Base-by-base conservation (phyloP, 1,140 invertebrate species). In the Tetranychus cinnabarinus region DNA sequence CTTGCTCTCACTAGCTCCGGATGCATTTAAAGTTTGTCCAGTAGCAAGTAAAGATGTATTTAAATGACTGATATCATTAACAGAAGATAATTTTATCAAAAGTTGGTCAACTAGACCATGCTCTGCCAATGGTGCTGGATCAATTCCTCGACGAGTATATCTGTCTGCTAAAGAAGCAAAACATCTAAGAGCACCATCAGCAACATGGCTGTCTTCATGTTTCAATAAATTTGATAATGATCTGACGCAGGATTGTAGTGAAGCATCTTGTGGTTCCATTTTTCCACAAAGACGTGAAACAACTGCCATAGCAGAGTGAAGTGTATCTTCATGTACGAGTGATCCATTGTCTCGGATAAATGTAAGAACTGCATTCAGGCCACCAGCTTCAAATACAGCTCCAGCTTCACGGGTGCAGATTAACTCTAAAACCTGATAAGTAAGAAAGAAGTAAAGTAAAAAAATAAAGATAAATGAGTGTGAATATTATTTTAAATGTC, bases 151-250 rank as follows among this genome's bases (percentile, higher is more conserved):
- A 23, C 88, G 74, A 6, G 86, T 89, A 66, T 78, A 97, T 62
- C 93, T 79, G 72, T 99, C 95, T 0, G 92, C 91, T 23, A 99
- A 78, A 1, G 92, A 96, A 1, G 93, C 93, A 76, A 99, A 98
- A 72, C 93, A 98, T 58, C 92, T 79, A 34, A 98, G 76, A 12
- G 95, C 91, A 36, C 90, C 90, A 75, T 97, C 95, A 0, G 91
- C 83, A 5, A 96, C 90, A 69, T 88, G 85, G 34, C 80, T 78
- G 73, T 97, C 92, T 69, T 92, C 86, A 74, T 98, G 92, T 66
- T 86, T 81, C 13, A 98, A 73, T 58, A 98, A 75, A 5, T 83
- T 82, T 50, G 91, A 96, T 35, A 98, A 74, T 45, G 89, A 88
- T 71, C 87, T 85, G 15, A 97, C 90, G 67, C 89, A 95, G 61